Conservation (phyloP, 2,797 vertebrate species). For the Hydrolagus colliei region DNA sequence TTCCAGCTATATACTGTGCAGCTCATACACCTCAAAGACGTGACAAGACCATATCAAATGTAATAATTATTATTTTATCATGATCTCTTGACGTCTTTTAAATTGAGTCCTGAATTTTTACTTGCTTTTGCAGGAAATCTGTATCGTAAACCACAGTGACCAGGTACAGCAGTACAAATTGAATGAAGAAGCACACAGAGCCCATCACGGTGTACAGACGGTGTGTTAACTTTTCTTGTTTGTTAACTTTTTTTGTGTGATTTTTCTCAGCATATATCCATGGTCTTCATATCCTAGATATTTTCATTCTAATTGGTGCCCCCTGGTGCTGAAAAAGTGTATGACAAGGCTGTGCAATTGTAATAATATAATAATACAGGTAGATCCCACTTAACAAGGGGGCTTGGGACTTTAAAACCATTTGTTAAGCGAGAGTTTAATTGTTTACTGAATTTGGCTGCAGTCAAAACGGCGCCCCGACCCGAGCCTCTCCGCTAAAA, state of each 20-base stretch:
- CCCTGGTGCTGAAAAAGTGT: neutral
- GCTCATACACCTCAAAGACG: too few relatives aligned
- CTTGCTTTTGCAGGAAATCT: constrained; percentile 73
- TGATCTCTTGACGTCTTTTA: neutral
- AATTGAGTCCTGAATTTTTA: neutral
- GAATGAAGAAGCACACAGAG: constrained; percentile 51
- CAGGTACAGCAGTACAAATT: constrained; percentile 74
- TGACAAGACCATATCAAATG: too few relatives aligned
- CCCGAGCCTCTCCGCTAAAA: too few relatives aligned
- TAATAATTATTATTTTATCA: too few relatives aligned
- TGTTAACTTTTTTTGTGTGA: neutral
- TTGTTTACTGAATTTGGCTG: too few relatives aligned
- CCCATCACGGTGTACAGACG: constrained; percentile 56
- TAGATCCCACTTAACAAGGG: too few relatives aligned
- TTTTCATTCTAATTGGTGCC: neutral
- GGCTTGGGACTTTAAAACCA: too few relatives aligned
- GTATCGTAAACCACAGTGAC: constrained; percentile 84
- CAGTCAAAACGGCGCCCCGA: too few relatives aligned
- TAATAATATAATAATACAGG: neutral
- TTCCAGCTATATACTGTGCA: too few relatives aligned
- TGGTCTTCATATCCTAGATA: neutral
- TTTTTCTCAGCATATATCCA: neutral
- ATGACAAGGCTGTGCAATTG: neutral
- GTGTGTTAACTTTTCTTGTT: constrained; percentile 51
- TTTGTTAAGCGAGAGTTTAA: too few relatives aligned